Base-by-base conservation (phyloP, 2,888 invertebrate species). In the Dusona sp. region DNA sequence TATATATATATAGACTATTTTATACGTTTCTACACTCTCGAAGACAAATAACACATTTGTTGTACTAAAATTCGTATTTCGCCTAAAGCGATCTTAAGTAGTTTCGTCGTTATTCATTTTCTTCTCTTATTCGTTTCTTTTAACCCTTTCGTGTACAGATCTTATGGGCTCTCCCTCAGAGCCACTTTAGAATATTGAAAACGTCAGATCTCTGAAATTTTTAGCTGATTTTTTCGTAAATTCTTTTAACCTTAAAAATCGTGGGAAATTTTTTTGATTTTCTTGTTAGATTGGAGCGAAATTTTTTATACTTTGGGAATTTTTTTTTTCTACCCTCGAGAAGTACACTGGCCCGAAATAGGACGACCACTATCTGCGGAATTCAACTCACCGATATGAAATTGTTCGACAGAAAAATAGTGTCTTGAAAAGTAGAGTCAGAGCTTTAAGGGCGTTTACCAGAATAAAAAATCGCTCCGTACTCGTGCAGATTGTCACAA, bases 21-120 rank as follows among this genome's bases (percentile, higher is more conserved):
- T 13, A 36, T 73, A 29, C 8, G 25, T 51, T 42, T 65, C 38
- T 82, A 65, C 48, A 61, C 74, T 79, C 33, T 78, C 57, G 74
- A 84, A 74, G 70, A 74, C 68, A 73, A 68, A 64, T 65, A 81
- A 80, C 48, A 70, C 72, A 78, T 81, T 54, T 64, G 51, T 86
- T 84, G 78, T 73, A 81, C 74, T 84, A 86, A 54, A 80, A 85
- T 83, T 85, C 77, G 77, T 77, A 82, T 72, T 83, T 77, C 79
- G 82, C 82, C 82, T 77, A 82, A 68, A 13, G 85, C 82, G 75
- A 54, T 73, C 64, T 82, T 79, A 78, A 74, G 73, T 78, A 80
- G 61, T 78, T 61, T 74, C 36, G 48, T 42, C 48, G 73, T 57
- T 7, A 54, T 42, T 11, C 16, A 7, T 29, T 29, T 64, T 29